Base-by-base conservation (phyloP, 2,888 invertebrate genomes). In the Gymnosoma rotundatum region DNA sequence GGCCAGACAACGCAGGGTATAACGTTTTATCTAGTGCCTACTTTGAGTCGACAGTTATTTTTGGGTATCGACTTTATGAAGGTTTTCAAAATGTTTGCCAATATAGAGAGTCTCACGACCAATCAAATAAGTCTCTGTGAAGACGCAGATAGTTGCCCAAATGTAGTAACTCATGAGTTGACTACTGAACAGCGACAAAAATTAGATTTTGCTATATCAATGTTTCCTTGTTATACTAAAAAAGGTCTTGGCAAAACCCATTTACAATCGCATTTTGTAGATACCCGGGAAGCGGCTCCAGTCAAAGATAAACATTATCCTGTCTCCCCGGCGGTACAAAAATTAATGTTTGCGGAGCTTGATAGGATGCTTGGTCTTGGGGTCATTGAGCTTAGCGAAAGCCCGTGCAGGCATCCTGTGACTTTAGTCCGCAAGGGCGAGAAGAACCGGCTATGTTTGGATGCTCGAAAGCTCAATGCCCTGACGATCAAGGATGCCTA, bases 361-460 rank as follows among this genome's bases (percentile, higher is more conserved):
- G 38, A 38, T 38, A 38, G 38, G 10, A 38, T 38, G 38, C 38
- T 38, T 38, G 38, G 10, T 10, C 38, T 38, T 38, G 7, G 38
- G 7, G n/a, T n/a, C n/a, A n/a, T n/a, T n/a, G n/a, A n/a, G n/a
- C n/a, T n/a, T n/a, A n/a, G n/a, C n/a, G n/a, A n/a, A n/a, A n/a
- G n/a, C 7, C 58, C 58, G 6, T 32, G 58, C 32, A 58, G 32
- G 2, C 14, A 45, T 45, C 45, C 45, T 1, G 45, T 56, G 6
- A 56, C 56, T 56, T 16, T 56, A 1, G 56, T 60, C 18, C 60
- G 60, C 18, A 60, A 60, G 38, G 38, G 16, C n/a, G 58, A 58
- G 20, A 58, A n/a, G n/a, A 58, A 36, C 8, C 5, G 58, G 9
- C 10, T 58, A n/a, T 56, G 54, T 25, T 14, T 56, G 54, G 54